Percentiles rank a stretch among this genome's conserved stretches.
phyloP scores from a whole-genome alignment of 2,888 invertebrate species.

The Calameuta pallipes region DNA sequence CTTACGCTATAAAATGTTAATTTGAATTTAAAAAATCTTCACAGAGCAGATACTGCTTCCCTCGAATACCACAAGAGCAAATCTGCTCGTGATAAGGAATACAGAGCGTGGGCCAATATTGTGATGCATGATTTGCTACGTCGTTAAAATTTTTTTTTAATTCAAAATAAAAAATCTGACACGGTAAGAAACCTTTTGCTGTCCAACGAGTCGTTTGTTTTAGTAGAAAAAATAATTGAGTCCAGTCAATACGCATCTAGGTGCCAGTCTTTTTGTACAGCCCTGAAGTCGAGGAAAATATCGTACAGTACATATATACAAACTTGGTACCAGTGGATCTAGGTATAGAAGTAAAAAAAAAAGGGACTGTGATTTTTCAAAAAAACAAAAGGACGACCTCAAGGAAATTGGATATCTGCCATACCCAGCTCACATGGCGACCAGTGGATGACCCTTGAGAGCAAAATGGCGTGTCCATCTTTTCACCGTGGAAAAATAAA shows the following conservation, averaged over 20 bases:
- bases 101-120: not conserved
- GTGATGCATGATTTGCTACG: not conserved
- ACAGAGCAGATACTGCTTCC: not conserved
- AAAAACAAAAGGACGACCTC: not conserved
- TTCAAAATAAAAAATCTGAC: not conserved
- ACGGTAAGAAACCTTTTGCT: not conserved
- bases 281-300: conserved; percentile 20
- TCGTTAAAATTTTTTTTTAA: not conserved
- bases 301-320: not conserved
- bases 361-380: not conserved
- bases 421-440: not conserved
- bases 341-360: not conserved
- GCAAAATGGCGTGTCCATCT: not conserved
- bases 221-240: not conserved
- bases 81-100: not conserved
- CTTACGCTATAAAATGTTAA: not conserved
- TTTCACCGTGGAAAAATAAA: not conserved
- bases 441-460: not conserved
- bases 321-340: not conserved
- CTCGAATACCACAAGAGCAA: not conserved
- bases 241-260: not conserved
- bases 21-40: not conserved
- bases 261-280: conserved; percentile 24
- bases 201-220: not conserved
- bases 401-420: not conserved